These are phyloP conservation scores for Margarornis squamiger DNA, from an alignment of 2,797 vertebrate genomes.

Conservation along the genomic window DNA sequence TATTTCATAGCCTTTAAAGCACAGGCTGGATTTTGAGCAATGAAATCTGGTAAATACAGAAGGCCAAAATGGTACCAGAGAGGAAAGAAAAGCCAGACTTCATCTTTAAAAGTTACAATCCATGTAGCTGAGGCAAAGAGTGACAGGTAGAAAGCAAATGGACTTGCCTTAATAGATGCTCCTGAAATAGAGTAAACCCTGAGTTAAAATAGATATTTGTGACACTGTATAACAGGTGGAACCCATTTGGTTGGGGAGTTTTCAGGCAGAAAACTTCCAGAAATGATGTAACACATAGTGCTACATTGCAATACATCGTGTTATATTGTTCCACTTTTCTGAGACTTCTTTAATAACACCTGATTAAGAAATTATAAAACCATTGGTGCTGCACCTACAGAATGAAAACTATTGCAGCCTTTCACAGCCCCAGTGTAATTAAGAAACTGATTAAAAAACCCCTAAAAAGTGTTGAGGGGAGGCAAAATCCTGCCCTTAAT, in stretches of 20 bases:
- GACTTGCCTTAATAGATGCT: background rate
- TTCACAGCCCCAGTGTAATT: background rate
- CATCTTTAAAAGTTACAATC: background rate
- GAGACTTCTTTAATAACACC: background rate
- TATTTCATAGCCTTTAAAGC: background rate
- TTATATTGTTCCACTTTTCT: background rate
- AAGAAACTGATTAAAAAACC: background rate
- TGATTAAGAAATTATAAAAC: slow-evolving; percentile 4
- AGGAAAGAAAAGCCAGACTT: background rate
- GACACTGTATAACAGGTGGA: background rate
- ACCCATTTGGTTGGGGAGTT: background rate
- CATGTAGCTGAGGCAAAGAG: background rate
- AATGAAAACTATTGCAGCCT: background rate
- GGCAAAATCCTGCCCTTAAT: background rate
- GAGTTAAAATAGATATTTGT: background rate
- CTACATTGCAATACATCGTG: background rate
- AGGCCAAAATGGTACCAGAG: background rate
- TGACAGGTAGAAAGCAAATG: background rate
- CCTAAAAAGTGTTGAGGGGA: background rate
- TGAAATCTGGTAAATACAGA: background rate
- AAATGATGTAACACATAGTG: background rate
- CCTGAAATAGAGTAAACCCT: background rate
- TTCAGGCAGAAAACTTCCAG: background rate
- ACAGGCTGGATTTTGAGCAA: background rate
- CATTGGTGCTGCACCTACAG: background rate